phyloP scores from a whole-genome alignment of 2,797 vertebrate genomes.

The Onychomys torridus region DNA sequence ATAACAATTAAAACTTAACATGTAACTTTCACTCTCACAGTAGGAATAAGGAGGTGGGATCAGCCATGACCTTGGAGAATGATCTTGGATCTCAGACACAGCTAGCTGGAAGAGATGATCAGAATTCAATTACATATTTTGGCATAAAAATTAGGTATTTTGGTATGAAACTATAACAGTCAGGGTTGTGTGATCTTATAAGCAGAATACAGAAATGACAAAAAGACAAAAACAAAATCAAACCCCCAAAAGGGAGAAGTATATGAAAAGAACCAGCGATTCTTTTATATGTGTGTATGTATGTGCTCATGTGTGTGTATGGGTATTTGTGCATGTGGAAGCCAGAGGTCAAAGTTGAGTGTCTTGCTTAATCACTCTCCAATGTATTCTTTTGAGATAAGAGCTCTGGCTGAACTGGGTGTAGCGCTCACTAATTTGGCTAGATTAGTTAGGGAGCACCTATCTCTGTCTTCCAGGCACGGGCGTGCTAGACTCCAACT shows the following conservation, averaged over 20 bases:
- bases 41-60: neutral
- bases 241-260: neutral
- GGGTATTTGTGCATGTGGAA: neutral
- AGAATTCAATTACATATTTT: slow-evolving; percentile 20
- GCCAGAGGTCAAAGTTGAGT: neutral
- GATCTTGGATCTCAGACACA: neutral
- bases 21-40: neutral
- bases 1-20: neutral
- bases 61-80: slow-evolving; percentile 26
- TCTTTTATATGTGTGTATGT: neutral
- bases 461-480: neutral
- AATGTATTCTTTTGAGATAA: neutral
- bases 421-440: neutral
- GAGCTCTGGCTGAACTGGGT: neutral
- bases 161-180: neutral
- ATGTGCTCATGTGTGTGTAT: neutral
- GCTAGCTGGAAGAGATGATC: neutral
- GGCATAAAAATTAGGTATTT: neutral
- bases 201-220: neutral
- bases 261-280: neutral
- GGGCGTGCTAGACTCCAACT: neutral
- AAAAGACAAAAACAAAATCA: neutral
- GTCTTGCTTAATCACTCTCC: neutral
- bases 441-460: neutral
- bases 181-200: neutral